Evolutionary conservation across 2,888 invertebrate species (phyloP), one percentile per base, ranked within the genome.

Genomic region (Ophion ventricosus): DNA sequence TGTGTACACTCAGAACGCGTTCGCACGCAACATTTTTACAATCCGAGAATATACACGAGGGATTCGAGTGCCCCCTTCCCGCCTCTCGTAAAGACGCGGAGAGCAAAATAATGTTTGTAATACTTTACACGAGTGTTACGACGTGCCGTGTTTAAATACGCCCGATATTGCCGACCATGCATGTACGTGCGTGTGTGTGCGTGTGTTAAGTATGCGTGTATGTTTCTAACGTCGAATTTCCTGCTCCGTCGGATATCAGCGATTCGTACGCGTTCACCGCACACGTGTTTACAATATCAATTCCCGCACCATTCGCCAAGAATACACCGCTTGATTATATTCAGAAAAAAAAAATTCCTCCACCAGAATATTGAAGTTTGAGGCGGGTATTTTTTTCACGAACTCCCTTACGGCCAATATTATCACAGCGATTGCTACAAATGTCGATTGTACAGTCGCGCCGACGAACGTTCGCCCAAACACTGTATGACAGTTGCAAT

Each of bases 61-160:
- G 64, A 57, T 61, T 61, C 61, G 49, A 69, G 14, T 29, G 40
- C 26, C 26, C 20, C 1, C 10, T 7, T 23, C 29, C n/a, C 35
- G 66, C 40, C 40, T 2, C 11, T 1, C 26, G 26, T 20, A 20
- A 14, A 43, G 43, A 25, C 61, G 14, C 14, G 26, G 57, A 57
- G 80, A 66, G 49, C 66, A 29, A 70, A 64, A 81, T 81, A 61
- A 26, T 69, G 67, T 80, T 75, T 63, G 59, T 49, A 20, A 67
- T 74, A 67, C 67, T 69, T 63, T 17, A 56, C 66, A 59, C 76
- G 40, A 56, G 25, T 67, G 69, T 75, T 69, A 63, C 69, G 61
- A 25, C 25, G 40, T 69, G 63, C 23, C 17, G 43, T 26, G 54
- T 63, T 81, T 69, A 54, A 75, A 75, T 69, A 69, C 56, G n/a